Evolutionary conservation across 2,888 invertebrate species (phyloP).

Genomic region (Pterobdella sp.): DNA sequence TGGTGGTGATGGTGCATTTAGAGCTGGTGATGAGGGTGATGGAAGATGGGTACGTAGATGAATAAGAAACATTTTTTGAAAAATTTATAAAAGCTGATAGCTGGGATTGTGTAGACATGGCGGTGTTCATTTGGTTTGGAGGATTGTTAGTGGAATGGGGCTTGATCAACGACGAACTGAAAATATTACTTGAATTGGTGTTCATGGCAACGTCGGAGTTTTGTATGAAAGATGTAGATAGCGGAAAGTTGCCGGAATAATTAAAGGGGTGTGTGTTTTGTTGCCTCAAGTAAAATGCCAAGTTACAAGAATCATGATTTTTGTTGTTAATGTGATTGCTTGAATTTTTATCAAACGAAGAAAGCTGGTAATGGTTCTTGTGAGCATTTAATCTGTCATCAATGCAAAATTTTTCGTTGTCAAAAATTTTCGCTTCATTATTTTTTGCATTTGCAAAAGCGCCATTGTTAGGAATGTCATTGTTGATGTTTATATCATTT

Average conservation of each 20-base stretch:
- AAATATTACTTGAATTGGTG: not conserved
- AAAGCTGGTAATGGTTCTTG: not conserved
- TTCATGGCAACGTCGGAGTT: not conserved
- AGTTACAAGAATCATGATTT: no score
- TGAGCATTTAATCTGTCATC: not conserved
- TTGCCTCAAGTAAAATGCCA: no score
- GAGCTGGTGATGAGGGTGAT: not conserved
- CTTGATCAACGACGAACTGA: not conserved
- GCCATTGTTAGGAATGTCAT: not conserved
- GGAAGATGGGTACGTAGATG: no score
- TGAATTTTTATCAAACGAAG: not conserved
- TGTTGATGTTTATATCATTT: not conserved
- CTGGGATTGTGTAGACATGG: not conserved
- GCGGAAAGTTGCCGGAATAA: no score
- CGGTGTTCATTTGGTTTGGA: not conserved
- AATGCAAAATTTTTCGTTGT: constrained; percentile 6
- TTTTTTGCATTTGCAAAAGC: not conserved
- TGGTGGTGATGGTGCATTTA: no score
- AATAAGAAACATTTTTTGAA: no score
- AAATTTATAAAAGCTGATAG: no score
- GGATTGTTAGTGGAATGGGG: not conserved
- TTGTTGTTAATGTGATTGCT: not conserved
- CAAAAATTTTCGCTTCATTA: not conserved
- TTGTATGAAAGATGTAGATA: not conserved
- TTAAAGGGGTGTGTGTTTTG: no score